Evolutionary conservation across 2,113 vertebrate genomes (phyloP).

Genomic region (Cygnus atratus): DNA sequence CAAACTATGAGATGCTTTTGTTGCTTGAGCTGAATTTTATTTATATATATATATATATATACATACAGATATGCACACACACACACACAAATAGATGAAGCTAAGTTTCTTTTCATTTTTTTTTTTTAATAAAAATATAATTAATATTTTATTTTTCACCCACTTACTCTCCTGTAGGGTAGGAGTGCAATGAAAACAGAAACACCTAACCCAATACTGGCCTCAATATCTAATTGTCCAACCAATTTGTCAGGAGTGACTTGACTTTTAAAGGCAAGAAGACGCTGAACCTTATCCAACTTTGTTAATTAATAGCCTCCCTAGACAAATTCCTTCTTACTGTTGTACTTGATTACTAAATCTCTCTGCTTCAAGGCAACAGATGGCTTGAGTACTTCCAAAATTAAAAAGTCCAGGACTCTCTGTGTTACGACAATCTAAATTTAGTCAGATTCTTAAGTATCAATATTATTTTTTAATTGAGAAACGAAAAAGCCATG

Average conservation of each 20-base stretch:
- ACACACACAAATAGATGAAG: neutral
- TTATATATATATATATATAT: neutral
- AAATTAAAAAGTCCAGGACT: conserved; percentile 70
- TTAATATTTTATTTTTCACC: neutral
- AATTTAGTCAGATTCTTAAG: conserved; percentile 63
- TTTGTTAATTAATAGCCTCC: conserved; percentile 80
- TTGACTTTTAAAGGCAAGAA: conserved; percentile 70
- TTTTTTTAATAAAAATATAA: neutral
- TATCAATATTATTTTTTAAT: conserved; percentile 35
- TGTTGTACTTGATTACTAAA: conserved; percentile 75
- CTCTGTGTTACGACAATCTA: conserved; percentile 46
- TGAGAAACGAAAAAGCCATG: conserved; percentile 11
- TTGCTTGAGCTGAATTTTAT: neutral
- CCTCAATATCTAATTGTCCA: conserved; percentile 53
- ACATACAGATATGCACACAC: neutral
- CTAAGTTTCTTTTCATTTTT: neutral
- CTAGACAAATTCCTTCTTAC: conserved; percentile 77
- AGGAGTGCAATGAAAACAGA: neutral
- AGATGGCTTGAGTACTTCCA: conserved; percentile 76
- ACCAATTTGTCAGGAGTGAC: conserved; percentile 40
- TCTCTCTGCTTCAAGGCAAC: conserved; percentile 76
- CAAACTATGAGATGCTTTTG: neutral
- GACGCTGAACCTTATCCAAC: conserved; percentile 74
- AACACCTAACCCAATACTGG: conserved; percentile 12
- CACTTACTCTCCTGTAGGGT: neutral